Percentiles rank a stretch among this genome's conserved stretches.
Evolutionary conservation across 2,888 invertebrate species (phyloP).

Genomic region (Dicycla oo): DNA sequence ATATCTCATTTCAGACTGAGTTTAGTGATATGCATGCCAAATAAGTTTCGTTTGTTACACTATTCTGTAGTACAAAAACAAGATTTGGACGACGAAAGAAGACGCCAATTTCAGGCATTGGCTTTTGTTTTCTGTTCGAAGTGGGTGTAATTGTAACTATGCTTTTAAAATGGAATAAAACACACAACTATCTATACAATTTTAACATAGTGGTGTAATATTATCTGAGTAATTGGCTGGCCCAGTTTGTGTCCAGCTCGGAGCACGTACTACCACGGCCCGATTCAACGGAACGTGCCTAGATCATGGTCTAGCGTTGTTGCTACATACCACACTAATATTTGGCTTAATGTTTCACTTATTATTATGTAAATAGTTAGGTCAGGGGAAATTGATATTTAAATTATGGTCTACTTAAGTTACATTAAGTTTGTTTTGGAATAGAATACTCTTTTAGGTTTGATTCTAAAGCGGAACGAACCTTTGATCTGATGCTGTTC

Average conservation of each 20-base stretch:
- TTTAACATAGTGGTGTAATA: slow-evolving; percentile 50
- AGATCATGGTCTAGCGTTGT: slow-evolving; percentile 68
- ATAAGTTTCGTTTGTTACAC: too few species aligned
- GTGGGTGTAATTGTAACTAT: neutral
- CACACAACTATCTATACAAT: slow-evolving; percentile 30
- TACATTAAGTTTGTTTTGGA: slow-evolving; percentile 30
- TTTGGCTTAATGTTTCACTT: slow-evolving; percentile 48
- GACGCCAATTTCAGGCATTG: too few species aligned
- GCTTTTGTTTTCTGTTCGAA: neutral
- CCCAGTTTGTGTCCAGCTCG: slow-evolving; percentile 74
- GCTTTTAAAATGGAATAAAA: slow-evolving; percentile 36
- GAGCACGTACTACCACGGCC: slow-evolving; percentile 80
- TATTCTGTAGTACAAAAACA: too few species aligned
- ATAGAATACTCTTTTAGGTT: slow-evolving; percentile 37
- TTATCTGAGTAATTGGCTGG: slow-evolving; percentile 76
- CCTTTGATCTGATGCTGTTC: slow-evolving; percentile 24
- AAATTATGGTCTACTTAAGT: slow-evolving; percentile 41
- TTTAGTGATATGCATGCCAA: too few species aligned
- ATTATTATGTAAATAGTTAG: slow-evolving; percentile 22
- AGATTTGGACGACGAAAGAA: too few species aligned
- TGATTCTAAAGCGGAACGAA: slow-evolving; percentile 49
- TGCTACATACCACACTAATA: slow-evolving; percentile 54
- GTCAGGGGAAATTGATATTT: slow-evolving; percentile 38
- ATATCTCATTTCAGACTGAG: too few species aligned
- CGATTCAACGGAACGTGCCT: slow-evolving; percentile 78